These are phyloP conservation scores for Aspidiotus destructor DNA, from an alignment of 2,888 invertebrate genomes.

Conservation along the genomic window DNA sequence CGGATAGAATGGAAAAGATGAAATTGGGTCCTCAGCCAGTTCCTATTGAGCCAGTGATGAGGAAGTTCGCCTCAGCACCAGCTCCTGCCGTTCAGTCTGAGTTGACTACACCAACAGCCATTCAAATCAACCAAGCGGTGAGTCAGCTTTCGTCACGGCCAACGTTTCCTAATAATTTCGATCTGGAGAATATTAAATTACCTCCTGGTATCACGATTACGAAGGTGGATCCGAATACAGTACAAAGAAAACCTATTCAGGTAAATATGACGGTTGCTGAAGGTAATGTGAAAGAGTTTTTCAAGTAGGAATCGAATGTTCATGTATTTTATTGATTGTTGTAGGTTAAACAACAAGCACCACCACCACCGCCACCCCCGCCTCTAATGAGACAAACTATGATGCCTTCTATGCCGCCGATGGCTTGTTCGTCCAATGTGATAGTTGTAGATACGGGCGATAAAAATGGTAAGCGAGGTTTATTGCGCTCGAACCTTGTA, in stretches of 20 bases:
- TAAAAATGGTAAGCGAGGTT: not conserved
- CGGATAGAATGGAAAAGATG: constrained; percentile 26
- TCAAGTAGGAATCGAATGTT: not conserved
- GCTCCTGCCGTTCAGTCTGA: constrained; percentile 24
- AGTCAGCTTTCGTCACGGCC: constrained; percentile 37
- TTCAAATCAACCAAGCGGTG: constrained; percentile 39
- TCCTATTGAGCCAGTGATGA: not conserved
- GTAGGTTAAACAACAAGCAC: constrained; percentile 24
- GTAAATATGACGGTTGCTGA: not conserved
- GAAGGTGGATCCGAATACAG: constrained; percentile 42
- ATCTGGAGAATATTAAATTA: constrained; percentile 52
- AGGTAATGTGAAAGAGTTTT: not conserved
- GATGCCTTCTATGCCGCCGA: constrained; percentile 16
- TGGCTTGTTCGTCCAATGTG: constrained; percentile 40
- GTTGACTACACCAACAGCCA: constrained; percentile 38
- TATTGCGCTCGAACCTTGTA: not conserved
- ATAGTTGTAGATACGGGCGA: constrained; percentile 53
- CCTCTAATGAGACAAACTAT: constrained; percentile 22
- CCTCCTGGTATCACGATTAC: constrained; percentile 67
- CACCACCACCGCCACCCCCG: constrained; percentile 4
- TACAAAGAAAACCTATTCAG: constrained; percentile 24
- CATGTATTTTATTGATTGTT: not conserved
- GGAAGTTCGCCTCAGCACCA: not conserved
- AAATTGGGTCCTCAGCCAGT: constrained; percentile 22
- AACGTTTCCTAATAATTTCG: constrained; percentile 36